Evolutionary conservation across 1,140 invertebrate genomes (phyloP).

Genomic region (Geopemphigus sp.): DNA sequence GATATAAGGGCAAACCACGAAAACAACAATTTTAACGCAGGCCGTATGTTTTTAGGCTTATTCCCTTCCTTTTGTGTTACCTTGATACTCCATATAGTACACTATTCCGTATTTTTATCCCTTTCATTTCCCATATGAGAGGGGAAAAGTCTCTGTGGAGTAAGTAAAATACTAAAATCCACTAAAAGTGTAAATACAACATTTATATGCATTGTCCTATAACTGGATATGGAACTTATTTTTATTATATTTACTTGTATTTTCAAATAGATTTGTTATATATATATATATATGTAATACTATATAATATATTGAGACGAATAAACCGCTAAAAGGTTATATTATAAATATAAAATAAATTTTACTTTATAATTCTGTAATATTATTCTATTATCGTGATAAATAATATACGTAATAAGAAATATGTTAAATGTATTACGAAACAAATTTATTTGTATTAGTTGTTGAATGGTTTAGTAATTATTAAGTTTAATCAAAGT

Average conservation of each 20-base stretch:
- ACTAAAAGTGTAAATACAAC: slow-evolving; percentile 6
- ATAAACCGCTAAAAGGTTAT: not conserved
- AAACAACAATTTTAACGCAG: slow-evolving; percentile 10
- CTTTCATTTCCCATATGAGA: not conserved
- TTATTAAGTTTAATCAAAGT: too few relatives aligned
- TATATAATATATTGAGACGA: not conserved
- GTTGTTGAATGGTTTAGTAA: too few relatives aligned
- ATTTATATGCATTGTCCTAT: not conserved
- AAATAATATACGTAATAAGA: not conserved
- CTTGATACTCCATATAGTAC: not conserved
- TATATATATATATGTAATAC: not conserved
- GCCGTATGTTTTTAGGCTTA: not conserved
- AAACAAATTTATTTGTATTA: too few relatives aligned
- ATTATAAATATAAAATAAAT: too few relatives aligned
- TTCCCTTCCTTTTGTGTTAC: slow-evolving; percentile 9
- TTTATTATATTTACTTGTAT: not conserved
- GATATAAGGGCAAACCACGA: not conserved
- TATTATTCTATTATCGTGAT: not conserved
- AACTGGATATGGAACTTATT: slow-evolving; percentile 10
- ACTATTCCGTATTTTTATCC: slow-evolving; percentile 19
- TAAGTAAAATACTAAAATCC: not conserved
- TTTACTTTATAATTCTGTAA: too few relatives aligned
- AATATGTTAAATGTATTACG: too few relatives aligned
- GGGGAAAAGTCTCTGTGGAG: slow-evolving; percentile 4
- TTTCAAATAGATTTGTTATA: not conserved